Evolutionary conservation across 2,888 invertebrate genomes (phyloP).

Genomic region (Chaitophorus viminalis): DNA sequence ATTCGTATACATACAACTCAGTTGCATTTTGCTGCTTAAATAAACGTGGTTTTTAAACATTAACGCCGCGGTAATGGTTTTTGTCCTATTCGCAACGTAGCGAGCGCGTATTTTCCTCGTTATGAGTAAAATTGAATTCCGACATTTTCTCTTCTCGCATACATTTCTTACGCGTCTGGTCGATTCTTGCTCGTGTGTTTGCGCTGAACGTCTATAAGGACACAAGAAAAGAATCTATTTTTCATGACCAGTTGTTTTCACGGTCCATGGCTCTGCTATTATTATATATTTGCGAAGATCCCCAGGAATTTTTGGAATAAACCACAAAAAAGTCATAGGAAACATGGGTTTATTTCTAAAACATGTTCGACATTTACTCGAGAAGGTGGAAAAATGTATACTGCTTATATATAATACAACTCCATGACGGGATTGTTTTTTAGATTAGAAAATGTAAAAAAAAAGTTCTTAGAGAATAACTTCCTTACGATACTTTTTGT

Average conservation of each 20-base stretch:
- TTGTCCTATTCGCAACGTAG: neutral
- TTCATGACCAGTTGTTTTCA: neutral
- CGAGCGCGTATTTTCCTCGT: neutral
- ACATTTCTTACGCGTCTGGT: neutral
- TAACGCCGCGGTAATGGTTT: neutral
- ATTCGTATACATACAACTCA: neutral
- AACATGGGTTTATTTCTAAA: neutral
- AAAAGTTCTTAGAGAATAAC: neutral
- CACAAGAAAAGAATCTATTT: neutral
- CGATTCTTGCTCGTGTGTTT: neutral
- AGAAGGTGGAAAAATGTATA: neutral
- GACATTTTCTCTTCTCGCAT: neutral
- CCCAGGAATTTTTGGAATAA: neutral
- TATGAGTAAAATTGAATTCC: neutral
- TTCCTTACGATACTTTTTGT: neutral
- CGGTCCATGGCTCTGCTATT: neutral
- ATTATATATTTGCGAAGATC: neutral
- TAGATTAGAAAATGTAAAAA: neutral
- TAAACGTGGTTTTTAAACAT: neutral
- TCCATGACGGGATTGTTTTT: too few relatives aligned
- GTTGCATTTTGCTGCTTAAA: neutral
- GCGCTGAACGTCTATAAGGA: neutral
- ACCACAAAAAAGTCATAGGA: neutral
- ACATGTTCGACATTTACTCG: neutral
- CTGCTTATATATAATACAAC: neutral